Evolutionary conservation across 2,113 vertebrate species (phyloP), one percentile per base, ranked within the genome.

Genomic region (Pampusana beccarii): DNA sequence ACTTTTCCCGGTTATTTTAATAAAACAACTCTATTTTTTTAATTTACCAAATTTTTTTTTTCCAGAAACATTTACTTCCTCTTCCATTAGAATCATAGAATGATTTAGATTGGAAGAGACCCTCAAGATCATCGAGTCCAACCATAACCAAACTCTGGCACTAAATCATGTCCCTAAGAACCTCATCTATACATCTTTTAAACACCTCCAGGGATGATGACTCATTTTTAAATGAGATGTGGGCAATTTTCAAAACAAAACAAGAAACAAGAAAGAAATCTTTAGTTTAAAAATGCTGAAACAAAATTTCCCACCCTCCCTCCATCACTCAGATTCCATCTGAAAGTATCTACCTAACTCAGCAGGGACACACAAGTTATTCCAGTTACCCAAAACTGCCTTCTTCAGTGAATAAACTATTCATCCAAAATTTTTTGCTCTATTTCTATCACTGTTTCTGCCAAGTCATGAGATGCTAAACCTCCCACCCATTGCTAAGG

Each of bases 381-480:
- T 80, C 64, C 61, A 85, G 50, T 50, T 70, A 84, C 38, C 25
- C 34, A 69, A 89, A 91, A 84, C 21, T 57, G 67, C n/a, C 28
- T 91, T 66, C 82, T 83, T 75, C 38, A 50, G 40, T 66, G 54
- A 93, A 92, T 88, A 94, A 94, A 90, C 46, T 62, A 72, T 82
- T 93, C 21, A 75, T 88, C 54, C 26, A 75, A 51, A 60, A 5
- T 36, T 71, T 92, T 89, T 90, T 83, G 33, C 31, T 91, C 88
- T 56, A 38, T 81, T 91, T 93, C 64, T 93, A 10, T 67, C 3
- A 1, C 48, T 84, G 29, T 64, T 88, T 95, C 83, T 96, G 86
- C 80, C 46, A 88, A 95, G 72, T 91, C 83, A 92, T 86, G 80
- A 91, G 79, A 91, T 66, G 28, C 9, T 88, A 86, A 74, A 33